Conservation (phyloP, 2,888 invertebrate genomes). For the Mythimna loreyi region DNA sequence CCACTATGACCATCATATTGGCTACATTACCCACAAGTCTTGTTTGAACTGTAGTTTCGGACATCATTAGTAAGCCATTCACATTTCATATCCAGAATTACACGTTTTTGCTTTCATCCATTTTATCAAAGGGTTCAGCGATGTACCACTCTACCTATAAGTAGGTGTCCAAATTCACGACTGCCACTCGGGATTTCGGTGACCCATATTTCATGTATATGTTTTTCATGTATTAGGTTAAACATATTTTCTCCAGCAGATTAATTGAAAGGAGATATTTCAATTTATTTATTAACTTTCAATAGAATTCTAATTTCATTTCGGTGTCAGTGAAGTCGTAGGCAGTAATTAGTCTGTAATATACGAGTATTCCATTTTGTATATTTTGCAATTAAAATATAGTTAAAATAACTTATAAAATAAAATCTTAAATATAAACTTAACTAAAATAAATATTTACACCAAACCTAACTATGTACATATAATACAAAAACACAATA, state of each 20-base stretch:
- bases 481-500: too few species aligned
- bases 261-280: neutral
- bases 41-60: slow-evolving; percentile 22
- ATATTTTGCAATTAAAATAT: too few species aligned
- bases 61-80: slow-evolving; percentile 50
- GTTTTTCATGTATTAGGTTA: neutral
- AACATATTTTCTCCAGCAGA: neutral
- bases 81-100: slow-evolving; percentile 37
- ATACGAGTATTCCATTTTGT: too few species aligned
- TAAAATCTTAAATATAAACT: too few species aligned
- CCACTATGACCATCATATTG: slow-evolving; percentile 1
- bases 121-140: slow-evolving; percentile 22
- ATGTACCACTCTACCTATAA: neutral
- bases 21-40: slow-evolving; percentile 4
- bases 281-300: neutral
- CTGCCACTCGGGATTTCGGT: slow-evolving; percentile 3
- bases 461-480: too few species aligned
- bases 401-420: too few species aligned
- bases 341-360: too few species aligned
- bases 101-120: slow-evolving; percentile 40
- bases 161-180: neutral
- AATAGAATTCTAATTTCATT: too few species aligned
- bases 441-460: too few species aligned
- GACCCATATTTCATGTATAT: slow-evolving; percentile 5
- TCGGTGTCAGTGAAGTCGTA: too few species aligned